A percentile compares a stretch with the other conserved stretches of the same genome.
phyloP scores from a whole-genome alignment of 2,888 invertebrate genomes.

The Arctia plantaginis region DNA sequence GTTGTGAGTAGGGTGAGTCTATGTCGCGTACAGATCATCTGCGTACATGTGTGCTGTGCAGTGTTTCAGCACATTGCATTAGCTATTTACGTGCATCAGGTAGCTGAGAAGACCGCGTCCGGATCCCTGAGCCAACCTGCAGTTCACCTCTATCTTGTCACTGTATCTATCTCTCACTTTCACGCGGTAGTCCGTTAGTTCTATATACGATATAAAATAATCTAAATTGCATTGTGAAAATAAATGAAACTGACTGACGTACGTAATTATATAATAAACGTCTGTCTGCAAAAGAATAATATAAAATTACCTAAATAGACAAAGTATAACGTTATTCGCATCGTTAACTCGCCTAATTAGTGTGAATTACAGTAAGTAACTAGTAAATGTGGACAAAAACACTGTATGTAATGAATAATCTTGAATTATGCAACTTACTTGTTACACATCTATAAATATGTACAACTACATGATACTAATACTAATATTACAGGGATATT shows the following conservation, averaged over 20 bases:
- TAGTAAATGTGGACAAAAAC: constrained; percentile 15
- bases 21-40: no score
- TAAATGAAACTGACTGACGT: neutral
- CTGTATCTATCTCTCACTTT: no score
- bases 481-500: constrained; percentile 5
- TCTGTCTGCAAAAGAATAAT: neutral
- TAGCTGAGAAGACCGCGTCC: no score
- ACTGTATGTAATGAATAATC: constrained; percentile 10
- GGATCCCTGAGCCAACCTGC: no score
- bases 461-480: neutral
- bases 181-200: no score
- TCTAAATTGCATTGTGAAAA: neutral
- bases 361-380: constrained; percentile 24
- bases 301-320: neutral
- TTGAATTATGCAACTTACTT: constrained; percentile 12
- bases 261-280: constrained; percentile 17
- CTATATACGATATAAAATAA: neutral
- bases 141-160: no score
- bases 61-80: no score
- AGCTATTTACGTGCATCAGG: no score
- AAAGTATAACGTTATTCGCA: constrained; percentile 33
- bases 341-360: constrained; percentile 46
- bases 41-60: no score
- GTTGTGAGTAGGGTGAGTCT: no score
- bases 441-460: constrained; percentile 11